Conservation (phyloP, 2,113 vertebrate genomes). For the Mesitornis unicolor region DNA sequence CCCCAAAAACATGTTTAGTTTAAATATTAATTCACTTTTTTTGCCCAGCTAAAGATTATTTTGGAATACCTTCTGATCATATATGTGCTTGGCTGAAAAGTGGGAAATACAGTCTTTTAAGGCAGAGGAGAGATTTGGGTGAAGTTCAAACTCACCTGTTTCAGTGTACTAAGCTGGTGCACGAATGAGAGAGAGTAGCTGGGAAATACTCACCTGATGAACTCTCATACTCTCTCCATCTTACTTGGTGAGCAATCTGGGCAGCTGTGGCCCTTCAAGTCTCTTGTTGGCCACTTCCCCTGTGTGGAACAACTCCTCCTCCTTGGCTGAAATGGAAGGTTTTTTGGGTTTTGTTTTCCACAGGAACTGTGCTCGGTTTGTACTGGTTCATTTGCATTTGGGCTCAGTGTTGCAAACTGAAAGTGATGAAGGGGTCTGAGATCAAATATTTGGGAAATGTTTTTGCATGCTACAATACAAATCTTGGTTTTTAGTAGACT, state of each 20-base stretch:
- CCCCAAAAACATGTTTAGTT: neutral
- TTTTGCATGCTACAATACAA: neutral
- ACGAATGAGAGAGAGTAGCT: neutral
- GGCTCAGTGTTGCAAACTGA: neutral
- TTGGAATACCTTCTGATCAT: neutral
- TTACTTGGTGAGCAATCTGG: neutral
- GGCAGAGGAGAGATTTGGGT: neutral
- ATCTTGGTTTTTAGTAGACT: neutral
- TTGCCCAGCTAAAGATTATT: neutral
- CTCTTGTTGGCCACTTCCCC: neutral
- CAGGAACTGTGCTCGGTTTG: neutral
- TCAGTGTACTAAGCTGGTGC: neutral
- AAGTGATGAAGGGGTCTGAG: neutral
- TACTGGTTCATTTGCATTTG: neutral
- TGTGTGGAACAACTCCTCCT: neutral
- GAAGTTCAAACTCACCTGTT: neutral
- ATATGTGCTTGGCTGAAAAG: neutral
- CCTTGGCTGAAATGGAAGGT: neutral
- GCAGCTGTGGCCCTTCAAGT: neutral
- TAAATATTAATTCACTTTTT: neutral
- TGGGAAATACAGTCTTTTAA: neutral
- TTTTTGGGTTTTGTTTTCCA: neutral
- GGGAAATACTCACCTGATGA: neutral
- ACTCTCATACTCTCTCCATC: neutral
- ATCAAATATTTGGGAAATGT: neutral